Evolutionary conservation across 2,113 vertebrate genomes (phyloP).

Genomic region (Ochotona princeps): DNA sequence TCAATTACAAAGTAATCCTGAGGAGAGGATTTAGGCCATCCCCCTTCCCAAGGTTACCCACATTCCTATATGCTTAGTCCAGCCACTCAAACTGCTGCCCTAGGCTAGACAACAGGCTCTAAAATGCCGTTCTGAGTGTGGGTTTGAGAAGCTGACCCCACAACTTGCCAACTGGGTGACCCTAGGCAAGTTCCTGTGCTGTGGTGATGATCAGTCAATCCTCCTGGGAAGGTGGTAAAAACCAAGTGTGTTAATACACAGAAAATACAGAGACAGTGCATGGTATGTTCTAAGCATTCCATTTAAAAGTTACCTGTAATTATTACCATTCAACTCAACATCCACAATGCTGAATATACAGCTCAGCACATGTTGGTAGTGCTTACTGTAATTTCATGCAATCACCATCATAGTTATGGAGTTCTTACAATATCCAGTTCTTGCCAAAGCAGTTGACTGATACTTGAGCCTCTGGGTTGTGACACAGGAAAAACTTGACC

Average conservation of each 20-base stretch:
- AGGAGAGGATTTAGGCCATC: not conserved
- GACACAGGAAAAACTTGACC: not conserved
- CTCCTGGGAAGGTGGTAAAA: not conserved
- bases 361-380: not conserved
- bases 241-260: not conserved
- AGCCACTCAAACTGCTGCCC: not conserved
- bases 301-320: not conserved
- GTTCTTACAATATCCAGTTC: not conserved
- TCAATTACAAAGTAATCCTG: not conserved
- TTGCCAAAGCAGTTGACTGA: not conserved
- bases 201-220: not conserved
- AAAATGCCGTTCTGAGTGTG: too few species aligned
- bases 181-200: not conserved
- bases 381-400: not conserved
- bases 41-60: not conserved
- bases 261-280: not conserved
- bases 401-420: not conserved
- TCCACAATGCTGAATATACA: not conserved
- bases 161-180: not conserved
- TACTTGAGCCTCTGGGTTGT: not conserved
- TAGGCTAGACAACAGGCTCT: not conserved
- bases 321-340: not conserved
- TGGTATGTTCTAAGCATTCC: not conserved
- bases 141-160: not conserved
- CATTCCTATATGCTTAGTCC: not conserved